phyloP scores from a whole-genome alignment of 1,140 invertebrate species.

The Sitobion miscanthi region DNA sequence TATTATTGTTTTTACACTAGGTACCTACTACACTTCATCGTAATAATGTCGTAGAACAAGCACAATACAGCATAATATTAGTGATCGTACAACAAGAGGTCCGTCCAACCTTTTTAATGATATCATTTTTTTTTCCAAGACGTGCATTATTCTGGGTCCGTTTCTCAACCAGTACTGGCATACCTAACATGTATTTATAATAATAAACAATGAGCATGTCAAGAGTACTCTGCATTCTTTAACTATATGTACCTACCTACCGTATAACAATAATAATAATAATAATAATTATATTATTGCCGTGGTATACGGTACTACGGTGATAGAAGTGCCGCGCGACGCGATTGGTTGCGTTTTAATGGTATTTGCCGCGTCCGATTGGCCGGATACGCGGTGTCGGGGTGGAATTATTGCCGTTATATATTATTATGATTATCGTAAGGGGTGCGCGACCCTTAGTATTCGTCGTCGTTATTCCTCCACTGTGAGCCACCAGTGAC shows the following conservation, averaged over 20 bases:
- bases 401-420: constrained; percentile 56
- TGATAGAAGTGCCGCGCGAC: background rate
- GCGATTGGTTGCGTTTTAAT: constrained; percentile 51
- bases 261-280: background rate
- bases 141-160: too few relatives aligned
- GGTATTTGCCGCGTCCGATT: constrained; percentile 55
- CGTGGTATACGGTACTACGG: background rate
- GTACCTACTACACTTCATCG: background rate
- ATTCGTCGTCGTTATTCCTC: constrained; percentile 36
- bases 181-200: background rate
- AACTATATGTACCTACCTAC: background rate
- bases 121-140: background rate
- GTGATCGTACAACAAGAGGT: too few relatives aligned
- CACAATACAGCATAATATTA: background rate
- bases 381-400: constrained; percentile 47
- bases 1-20: background rate
- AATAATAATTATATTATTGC: background rate
- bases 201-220: background rate
- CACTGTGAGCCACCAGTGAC: constrained; percentile 50
- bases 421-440: constrained; percentile 50
- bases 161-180: background rate
- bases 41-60: background rate
- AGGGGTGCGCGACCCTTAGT: constrained; percentile 45
- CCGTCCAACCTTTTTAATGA: background rate
- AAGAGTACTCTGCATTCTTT: too few relatives aligned